Evolutionary conservation across 2,113 vertebrate species (phyloP), one percentile per base, ranked within the genome.

Genomic region (Carassius gibelio): DNA sequence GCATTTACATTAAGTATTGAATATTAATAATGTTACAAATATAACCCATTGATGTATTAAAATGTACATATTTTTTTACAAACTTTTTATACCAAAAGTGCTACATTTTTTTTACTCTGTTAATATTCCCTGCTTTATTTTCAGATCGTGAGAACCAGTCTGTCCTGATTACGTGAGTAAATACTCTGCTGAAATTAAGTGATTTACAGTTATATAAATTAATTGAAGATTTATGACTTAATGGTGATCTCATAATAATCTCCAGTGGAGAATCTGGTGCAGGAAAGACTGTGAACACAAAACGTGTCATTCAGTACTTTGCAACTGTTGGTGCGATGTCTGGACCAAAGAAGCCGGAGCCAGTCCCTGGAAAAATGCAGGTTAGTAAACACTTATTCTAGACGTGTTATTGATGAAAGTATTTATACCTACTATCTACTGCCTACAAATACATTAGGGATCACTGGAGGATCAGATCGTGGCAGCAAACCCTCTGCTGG

Each of bases 251-350:
- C 10, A 19, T 80, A 42, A 81, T 1, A 45, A 45, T 23, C 23
- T 30, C 68, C 89, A 98, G 97, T 0, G 96, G 97, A 96, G 97
- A 99, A 97, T 98, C 97, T 0, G 96, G 97, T 86, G 97, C 97
- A 0, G 97, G 97, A 88, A 98, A 99, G 94, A 98, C 97, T 89
- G 97, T 98, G 86, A 99, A 98, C 90, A 99, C 96, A 0, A 98
- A 98, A 76, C 95, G 96, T 92, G 97, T 98, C 94, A 98, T 98
- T 93, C 97, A 98, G 95, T 98, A 97, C 91, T 98, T 98, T 92
- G 97, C 97, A 66, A 97, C 96, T 94, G 96, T 98, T 91, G 97
- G 96, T 90, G 55, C 30, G 2, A 95, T 95, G 26, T 92, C 93
- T 93, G 92, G 93, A 6, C 64, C 75, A 8, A 92, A 89, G 80